These are phyloP conservation scores for Procambarus clarkii DNA, from an alignment of 1,140 invertebrate genomes.

Conservation along the genomic window DNA sequence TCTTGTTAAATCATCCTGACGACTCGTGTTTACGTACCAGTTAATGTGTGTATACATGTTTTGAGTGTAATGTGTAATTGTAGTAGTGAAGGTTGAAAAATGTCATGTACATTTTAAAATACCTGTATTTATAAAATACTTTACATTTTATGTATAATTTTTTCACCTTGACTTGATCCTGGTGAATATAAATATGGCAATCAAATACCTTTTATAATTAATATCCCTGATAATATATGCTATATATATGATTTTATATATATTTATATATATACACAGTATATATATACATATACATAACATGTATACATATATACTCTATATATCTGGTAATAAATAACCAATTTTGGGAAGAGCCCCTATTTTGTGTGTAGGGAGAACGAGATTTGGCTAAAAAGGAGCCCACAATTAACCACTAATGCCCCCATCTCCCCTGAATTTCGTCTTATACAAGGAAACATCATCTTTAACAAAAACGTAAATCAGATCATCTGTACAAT, in stretches of 20 bases:
- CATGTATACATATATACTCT: conserved; percentile 9
- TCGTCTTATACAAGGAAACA: conserved; percentile 63
- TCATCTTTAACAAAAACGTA: conserved; percentile 63
- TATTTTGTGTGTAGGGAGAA: conserved; percentile 44
- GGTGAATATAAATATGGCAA: conserved; percentile 55
- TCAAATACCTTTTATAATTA: conserved; percentile 54
- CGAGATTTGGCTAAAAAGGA: conserved; percentile 62
- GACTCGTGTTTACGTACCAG: neutral
- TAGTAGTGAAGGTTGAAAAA: conserved; percentile 33
- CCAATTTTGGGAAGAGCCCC: conserved; percentile 41
- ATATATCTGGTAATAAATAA: conserved; percentile 67
- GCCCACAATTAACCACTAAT: conserved; percentile 40
- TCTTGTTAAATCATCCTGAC: conserved; percentile 3
- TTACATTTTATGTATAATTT: conserved; percentile 66
- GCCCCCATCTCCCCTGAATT: conserved; percentile 64
- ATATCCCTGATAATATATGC: conserved; percentile 65
- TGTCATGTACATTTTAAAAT: conserved; percentile 56
- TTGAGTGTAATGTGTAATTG: conserved; percentile 35
- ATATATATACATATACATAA: conserved; percentile 44
- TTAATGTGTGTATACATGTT: conserved; percentile 22
- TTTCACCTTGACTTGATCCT: conserved; percentile 50
- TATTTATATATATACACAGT: too few species aligned
- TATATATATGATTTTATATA: conserved; percentile 27
- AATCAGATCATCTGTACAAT: conserved; percentile 70
- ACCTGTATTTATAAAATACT: conserved; percentile 56